Evolutionary conservation across 2,113 vertebrate species (phyloP).

Genomic region (Mus pahari): DNA sequence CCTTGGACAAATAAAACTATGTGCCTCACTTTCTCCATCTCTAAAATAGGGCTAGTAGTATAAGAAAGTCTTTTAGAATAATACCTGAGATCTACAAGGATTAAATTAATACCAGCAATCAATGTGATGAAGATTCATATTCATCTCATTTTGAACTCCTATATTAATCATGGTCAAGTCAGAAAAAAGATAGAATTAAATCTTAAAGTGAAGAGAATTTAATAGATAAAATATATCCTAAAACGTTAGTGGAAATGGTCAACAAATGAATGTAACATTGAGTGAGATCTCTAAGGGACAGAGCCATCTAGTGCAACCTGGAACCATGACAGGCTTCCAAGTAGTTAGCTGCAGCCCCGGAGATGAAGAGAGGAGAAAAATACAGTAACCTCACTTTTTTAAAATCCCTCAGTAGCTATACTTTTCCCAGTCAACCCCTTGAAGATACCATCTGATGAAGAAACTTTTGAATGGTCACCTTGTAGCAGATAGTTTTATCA

Average conservation of each 20-base stretch:
- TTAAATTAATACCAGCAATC: conserved; percentile 24
- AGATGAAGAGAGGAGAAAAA: neutral
- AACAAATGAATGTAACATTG: neutral
- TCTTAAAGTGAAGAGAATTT: conserved; percentile 30
- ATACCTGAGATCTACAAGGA: neutral
- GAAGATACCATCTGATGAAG: neutral
- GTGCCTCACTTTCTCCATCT: neutral
- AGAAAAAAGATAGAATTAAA: neutral
- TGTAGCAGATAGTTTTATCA: neutral
- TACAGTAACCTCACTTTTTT: neutral
- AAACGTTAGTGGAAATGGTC: neutral
- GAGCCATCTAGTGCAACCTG: neutral
- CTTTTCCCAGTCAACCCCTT: neutral
- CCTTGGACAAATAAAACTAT: neutral
- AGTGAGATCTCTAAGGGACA: neutral
- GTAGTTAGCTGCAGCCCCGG: neutral
- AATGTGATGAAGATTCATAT: neutral
- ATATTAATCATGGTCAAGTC: neutral
- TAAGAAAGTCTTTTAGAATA: neutral
- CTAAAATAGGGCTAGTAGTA: neutral
- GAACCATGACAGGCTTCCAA: neutral
- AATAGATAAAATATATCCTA: neutral
- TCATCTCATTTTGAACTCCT: conserved; percentile 31
- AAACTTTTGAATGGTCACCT: neutral
- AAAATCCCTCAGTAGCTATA: neutral